Percentiles rank a stretch among this genome's conserved stretches.
Conservation (phyloP, 2,113 vertebrate species). For the Eulemur rufifrons region DNA sequence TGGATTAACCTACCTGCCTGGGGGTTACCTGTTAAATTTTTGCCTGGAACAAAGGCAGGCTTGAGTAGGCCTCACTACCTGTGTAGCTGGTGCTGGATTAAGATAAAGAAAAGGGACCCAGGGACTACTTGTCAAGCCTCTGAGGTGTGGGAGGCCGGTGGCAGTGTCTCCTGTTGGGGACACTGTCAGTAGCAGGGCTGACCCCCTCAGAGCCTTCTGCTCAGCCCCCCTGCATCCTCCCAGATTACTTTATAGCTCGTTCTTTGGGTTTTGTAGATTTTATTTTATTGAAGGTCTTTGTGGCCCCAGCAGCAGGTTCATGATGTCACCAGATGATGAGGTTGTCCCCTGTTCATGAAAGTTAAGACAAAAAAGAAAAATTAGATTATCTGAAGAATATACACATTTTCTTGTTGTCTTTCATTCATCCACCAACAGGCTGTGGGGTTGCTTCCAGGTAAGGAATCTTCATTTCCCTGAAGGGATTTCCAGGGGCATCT, state of each 20-base stretch:
- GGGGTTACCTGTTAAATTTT: neutral
- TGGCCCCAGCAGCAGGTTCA: neutral
- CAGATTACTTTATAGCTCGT: neutral
- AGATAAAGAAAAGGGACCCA: neutral
- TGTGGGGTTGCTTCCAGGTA: neutral
- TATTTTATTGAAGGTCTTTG: slow-evolving; percentile 64
- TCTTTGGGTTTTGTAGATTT: slow-evolving; percentile 59
- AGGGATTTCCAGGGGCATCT: slow-evolving; percentile 24
- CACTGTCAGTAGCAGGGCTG: neutral
- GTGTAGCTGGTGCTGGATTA: neutral
- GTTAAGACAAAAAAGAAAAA: slow-evolving; percentile 59
- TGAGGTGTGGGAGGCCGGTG: neutral
- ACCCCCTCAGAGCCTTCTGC: neutral
- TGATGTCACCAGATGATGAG: slow-evolving; percentile 46
- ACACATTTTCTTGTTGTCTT: slow-evolving; percentile 15
- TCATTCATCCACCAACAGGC: neutral
- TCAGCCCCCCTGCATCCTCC: neutral
- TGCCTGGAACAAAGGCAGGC: neutral
- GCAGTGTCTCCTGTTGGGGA: neutral
- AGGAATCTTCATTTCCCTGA: neutral
- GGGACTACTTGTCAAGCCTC: neutral
- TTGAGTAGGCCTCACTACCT: slow-evolving; percentile 26
- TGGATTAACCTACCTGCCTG: neutral
- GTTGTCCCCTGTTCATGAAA: slow-evolving; percentile 62
- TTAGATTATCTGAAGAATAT: slow-evolving; percentile 6